Base-by-base conservation (phyloP, 2,888 invertebrate genomes). In the Drosophila birchii region DNA sequence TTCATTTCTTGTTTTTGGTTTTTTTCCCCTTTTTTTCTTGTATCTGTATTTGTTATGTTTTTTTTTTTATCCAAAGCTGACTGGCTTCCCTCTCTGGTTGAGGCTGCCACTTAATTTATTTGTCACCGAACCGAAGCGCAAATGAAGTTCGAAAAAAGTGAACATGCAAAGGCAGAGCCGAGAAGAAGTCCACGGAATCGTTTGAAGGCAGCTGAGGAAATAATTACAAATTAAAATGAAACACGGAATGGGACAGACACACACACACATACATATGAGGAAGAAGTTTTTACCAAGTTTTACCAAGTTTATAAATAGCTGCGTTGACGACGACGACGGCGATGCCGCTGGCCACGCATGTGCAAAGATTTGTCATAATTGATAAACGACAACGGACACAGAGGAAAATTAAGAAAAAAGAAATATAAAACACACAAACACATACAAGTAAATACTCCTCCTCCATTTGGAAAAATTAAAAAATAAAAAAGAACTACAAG, bases 341-440 rank as follows among this genome's bases (percentile, higher is more conserved):
- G 69, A 47, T 59, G 78, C 47, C 63, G 78, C 57, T 68, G 87
- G 90, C 86, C 90, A 91, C 83, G 91, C 91, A 92, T 90, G 91
- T 91, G 90, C 90, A 90, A 91, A 92, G 92, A 91, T 91, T 91
- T 91, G 91, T 92, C 91, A 91, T 91, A 91, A 92, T 92, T 91
- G 92, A 91, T 91, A 92, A 91, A 88, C 79, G 86, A 78, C 79
- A 79, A 75, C 75, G 57, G 66, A 68, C 58, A 54, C 68, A 61
- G 55, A 36, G 51, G 51, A 53, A 53, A 53, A 53, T 53, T 53
- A 53, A 53, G 51, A 53, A 53, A 53, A 53, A 53, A 53, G 36
- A 53, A 36, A 34, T 34, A 18, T 32, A 7, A 20, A 32, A 6
- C 16, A 26, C 8, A 26, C 16, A n/a, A 0, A 49, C 66, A 59